A percentile compares a stretch with the other conserved stretches of the same genome.
phyloP scores from a whole-genome alignment of 2,113 vertebrate species.

The Climacteris rufus region DNA sequence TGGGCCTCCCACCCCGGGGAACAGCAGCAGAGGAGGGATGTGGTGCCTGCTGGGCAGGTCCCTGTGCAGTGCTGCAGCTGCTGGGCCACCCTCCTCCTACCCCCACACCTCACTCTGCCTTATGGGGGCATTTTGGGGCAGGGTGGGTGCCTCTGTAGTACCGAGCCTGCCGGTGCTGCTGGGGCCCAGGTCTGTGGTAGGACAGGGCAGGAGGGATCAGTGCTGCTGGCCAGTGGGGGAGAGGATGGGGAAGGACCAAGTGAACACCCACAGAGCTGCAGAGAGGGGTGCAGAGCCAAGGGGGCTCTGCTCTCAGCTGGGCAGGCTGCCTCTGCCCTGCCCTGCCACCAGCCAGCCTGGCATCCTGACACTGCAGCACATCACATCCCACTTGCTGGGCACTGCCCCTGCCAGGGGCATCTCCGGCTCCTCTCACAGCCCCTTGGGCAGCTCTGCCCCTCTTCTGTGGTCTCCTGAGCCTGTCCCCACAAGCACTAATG shows the following conservation, averaged over 20 bases:
- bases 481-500: neutral
- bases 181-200: neutral
- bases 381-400: fast-evolving
- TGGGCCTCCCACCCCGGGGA: fast-evolving
- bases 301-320: neutral
- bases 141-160: neutral
- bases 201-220: neutral
- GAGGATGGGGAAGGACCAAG: neutral
- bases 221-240: fast-evolving
- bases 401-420: neutral
- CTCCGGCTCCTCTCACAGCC: neutral
- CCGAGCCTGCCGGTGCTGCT: neutral
- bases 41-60: neutral
- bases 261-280: neutral
- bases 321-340: neutral
- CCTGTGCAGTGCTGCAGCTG: neutral
- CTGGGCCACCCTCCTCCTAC: neutral
- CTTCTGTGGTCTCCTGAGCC: neutral
- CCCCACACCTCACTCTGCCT: neutral
- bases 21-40: fast-evolving
- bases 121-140: neutral
- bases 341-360: neutral
- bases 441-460: neutral
- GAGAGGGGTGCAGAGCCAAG: neutral
- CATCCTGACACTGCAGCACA: neutral